Base-by-base conservation (phyloP, 2,797 vertebrate species). In the Trachops cirrhosus region DNA sequence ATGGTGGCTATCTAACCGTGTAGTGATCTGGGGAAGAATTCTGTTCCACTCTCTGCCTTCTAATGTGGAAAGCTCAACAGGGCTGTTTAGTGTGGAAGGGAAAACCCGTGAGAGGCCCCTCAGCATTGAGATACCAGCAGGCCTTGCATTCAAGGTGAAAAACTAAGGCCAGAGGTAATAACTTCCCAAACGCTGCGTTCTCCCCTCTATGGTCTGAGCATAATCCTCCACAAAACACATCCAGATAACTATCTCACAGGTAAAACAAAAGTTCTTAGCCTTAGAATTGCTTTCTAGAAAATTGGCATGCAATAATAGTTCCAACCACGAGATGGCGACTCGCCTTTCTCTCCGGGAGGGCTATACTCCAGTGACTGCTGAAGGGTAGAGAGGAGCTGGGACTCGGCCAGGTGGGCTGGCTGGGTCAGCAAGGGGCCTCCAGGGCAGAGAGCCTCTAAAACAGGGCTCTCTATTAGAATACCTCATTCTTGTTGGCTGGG, bases 241-340 rank as follows among this genome's bases (percentile, higher is more conserved):
- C 41, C 68, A 71, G 39, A 64, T 85, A 90, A 79, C 59, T n/a
- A 74, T 57, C 54, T 87, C 46, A 57, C 44, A 12, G 73, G 50
- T 59, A 86, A 85, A 86, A 77, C 16, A 50, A 29, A 77, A 78
- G 48, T 78, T 93, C 26, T 94, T 75, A 21, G 15, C 62, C 59
- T 95, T 37, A 22, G 57, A 86, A 86, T 10, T 48, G 50, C 39
- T 74, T 86, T 80, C 88, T 54, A n/a, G 50, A 54, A 85, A 37
- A 67, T 24, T 48, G 52, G 14, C 26, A 26, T 82, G 94, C 79
- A 93, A 46, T 92, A 77, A 91, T n/a, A 83, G 48, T 32, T 9
- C 46, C 8, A 14, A 54, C 95, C 96, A 95, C 93, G 29, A 95
- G 97, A 70, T 95, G 96, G 96, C 77, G 87, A 90, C 46, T n/a